Evolutionary conservation across 2,113 vertebrate genomes (phyloP), one percentile per base, ranked within the genome.

Genomic region (Alectura lathami): DNA sequence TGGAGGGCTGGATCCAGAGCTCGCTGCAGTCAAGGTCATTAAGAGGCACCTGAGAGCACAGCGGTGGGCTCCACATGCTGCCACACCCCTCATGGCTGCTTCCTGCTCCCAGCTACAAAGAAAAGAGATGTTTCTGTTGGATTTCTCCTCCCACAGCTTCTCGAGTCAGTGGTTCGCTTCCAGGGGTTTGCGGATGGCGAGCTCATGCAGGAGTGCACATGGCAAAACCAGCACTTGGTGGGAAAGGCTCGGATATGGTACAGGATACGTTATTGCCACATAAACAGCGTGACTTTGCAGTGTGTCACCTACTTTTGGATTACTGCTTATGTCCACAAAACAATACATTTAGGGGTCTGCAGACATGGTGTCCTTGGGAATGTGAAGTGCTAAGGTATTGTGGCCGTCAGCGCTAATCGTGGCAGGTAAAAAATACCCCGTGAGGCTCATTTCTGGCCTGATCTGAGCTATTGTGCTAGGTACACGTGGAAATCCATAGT

Each of bases 31-130:
- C 26, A 38, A 68, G 23, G 26, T 66, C 32, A 34, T 43, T 54
- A 54, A 30, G 38, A 68, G 51, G 34, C 29, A 38, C 0, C 0
- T 7, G 14, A 40, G 53, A 66, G 18, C 8, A 54, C 13, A 8
- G 8, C 1, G 1, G 14, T 56, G 76, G 24, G 11, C 11, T 91
- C 56, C 69, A 64, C 24, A 40, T 7, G 12, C 11, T 56, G 32
- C 34, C 2, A 1, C 32, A 70, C 59, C 48, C 36, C 36, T 51
- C 38, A 29, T 26, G n/a, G 7, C 27, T 69, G 43, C 69, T 38
- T 91, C 38, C 51, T 40, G 30, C 38, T 43, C 87, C 81, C 0
- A 0, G 27, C 64, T 66, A 15, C 32, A 56, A 30, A 30, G 20
- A 78, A 57, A 64, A 2, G 2, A 18, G 27, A 22, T 0, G 0